Conservation (phyloP, 30 jellyfish, hydroid and myxozoan species). For the Sanderia malayensis region DNA sequence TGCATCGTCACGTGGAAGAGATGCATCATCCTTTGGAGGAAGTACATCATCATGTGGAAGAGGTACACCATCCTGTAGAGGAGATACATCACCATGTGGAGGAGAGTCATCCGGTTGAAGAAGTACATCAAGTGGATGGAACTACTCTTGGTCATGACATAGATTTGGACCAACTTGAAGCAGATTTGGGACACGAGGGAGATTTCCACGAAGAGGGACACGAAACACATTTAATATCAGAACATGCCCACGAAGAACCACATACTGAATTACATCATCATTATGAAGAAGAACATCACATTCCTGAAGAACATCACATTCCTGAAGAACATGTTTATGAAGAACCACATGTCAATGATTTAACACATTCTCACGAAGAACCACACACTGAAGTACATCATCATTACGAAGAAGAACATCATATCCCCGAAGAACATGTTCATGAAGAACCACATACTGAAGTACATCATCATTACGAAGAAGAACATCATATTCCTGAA, state of each 20-base stretch:
- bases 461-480: slow-evolving; percentile 3
- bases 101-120: no score
- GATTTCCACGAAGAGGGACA: background rate
- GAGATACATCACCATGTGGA: no score
- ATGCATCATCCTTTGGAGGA: no score
- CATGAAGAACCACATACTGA: slow-evolving; percentile 6
- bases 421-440: background rate
- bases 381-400: slow-evolving; percentile 19
- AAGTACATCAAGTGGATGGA: background rate
- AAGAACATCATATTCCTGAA: background rate
- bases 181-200: background rate
- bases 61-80: no score
- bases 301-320: background rate
- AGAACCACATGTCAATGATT: background rate
- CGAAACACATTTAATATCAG: background rate
- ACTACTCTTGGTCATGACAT: background rate
- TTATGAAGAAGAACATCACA: background rate
- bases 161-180: background rate
- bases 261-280: slow-evolving; percentile 5
- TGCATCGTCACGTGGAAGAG: no score
- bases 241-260: background rate
- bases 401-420: no score
- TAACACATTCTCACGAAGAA: background rate
- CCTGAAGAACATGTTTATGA: slow-evolving; percentile 28
- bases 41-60: no score